These are phyloP conservation scores for Dioctria linearis DNA, from an alignment of 2,888 invertebrate genomes.

Conservation along the genomic window DNA sequence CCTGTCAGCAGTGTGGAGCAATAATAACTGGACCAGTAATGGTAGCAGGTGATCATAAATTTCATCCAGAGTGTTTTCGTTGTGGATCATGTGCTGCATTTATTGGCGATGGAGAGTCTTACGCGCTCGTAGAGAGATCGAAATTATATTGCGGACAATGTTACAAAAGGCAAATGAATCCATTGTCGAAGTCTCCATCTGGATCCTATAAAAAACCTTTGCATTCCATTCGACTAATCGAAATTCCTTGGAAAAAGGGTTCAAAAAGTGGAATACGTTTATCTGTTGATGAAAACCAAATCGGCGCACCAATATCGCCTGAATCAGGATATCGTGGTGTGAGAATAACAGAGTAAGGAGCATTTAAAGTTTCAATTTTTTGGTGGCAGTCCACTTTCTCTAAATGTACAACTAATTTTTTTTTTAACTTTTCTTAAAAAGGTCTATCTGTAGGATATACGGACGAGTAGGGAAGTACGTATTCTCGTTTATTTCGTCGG, in stretches of 20 bases:
- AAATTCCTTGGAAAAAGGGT: constrained; percentile 78
- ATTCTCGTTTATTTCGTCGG: constrained; percentile 80
- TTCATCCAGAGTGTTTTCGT: constrained; percentile 96
- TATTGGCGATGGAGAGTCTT: constrained; percentile 94
- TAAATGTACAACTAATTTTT: constrained; percentile 12
- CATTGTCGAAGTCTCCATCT: constrained; percentile 54
- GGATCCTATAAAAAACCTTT: constrained; percentile 72
- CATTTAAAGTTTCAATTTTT: constrained; percentile 58
- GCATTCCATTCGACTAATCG: constrained; percentile 88
- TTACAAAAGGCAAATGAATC: constrained; percentile 80
- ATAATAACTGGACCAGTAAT: constrained; percentile 86
- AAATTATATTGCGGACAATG: constrained; percentile 89
- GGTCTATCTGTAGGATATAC: constrained; percentile 78
- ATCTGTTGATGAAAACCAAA: constrained; percentile 64
- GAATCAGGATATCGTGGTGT: constrained; percentile 75
- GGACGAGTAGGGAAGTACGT: constrained; percentile 80
- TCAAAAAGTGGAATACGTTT: constrained; percentile 78
- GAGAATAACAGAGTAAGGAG: constrained; percentile 80
- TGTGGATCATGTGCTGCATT: constrained; percentile 86
- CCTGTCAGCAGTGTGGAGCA: constrained; percentile 87
- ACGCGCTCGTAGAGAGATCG: constrained; percentile 91
- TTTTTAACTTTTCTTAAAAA: constrained; percentile 61
- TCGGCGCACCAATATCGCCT: constrained; percentile 60
- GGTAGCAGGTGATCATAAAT: constrained; percentile 95
- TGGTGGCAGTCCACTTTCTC: too few relatives aligned